Conservation (phyloP, 2,888 invertebrate genomes). For the Theretra japonica region DNA sequence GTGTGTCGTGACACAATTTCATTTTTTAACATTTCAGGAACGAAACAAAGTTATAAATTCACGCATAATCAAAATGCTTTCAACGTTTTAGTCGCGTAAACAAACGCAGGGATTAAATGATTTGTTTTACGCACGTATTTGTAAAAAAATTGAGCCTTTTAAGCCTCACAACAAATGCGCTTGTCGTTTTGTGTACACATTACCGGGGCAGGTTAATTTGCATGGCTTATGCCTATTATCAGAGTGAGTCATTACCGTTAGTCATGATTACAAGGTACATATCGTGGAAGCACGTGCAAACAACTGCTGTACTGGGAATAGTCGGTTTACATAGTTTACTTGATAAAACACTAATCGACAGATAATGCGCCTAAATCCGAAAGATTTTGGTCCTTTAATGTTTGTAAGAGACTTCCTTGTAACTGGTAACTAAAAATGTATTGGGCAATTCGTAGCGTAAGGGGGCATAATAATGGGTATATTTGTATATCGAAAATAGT, state of each 20-base stretch:
- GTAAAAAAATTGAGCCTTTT: neutral
- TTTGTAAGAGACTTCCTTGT: no score
- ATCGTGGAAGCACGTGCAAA: constrained; percentile 7
- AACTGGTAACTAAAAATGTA: no score
- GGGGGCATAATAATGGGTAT: no score
- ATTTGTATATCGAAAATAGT: no score
- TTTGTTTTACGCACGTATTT: neutral
- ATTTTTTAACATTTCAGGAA: no score
- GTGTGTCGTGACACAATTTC: no score
- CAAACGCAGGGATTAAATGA: neutral
- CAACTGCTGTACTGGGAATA: neutral
- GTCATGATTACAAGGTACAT: constrained; percentile 5
- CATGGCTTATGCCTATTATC: constrained; percentile 22
- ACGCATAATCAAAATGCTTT: neutral
- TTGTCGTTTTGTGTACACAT: constrained; percentile 17
- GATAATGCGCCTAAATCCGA: no score
- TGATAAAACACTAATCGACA: neutral
- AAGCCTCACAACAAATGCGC: neutral
- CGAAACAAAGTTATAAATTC: no score
- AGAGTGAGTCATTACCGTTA: constrained; percentile 17
- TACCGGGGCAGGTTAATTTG: constrained; percentile 10
- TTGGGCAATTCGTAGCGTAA: no score
- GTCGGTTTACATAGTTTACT: neutral
- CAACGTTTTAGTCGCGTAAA: neutral
- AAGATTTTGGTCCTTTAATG: no score